Base-by-base conservation (phyloP, 2,797 vertebrate genomes). In the Limnodromus scolopaceus region DNA sequence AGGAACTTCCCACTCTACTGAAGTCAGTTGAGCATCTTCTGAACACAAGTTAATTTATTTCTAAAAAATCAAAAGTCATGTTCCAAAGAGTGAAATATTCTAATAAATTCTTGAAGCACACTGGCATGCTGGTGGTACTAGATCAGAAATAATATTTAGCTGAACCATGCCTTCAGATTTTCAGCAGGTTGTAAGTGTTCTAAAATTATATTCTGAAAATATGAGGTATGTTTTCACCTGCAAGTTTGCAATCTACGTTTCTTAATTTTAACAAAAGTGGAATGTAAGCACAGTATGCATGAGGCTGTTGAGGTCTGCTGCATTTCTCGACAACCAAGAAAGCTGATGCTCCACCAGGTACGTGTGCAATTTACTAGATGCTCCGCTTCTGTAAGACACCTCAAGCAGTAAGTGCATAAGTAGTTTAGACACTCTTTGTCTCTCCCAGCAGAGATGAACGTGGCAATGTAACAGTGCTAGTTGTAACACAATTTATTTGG, bases 401-500 rank as follows among this genome's bases (percentile, higher is more conserved):
- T 87, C 86, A 91, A 94, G 68, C 48, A 60, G 49, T 43, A 61
- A 51, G 17, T 20, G 65, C 89, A 13, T 9, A 86, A 3, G 23
- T 64, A 79, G 45, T 55, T 83, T 38, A 71, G n/a, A 86, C 65
- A 32, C 51, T 71, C 76, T 89, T 78, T 93, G 68, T 87, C 81
- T 89, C 69, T 89, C 64, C 53, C 75, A 84, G 72, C 65, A 79
- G 41, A 96, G 89, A 96, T 2, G 9, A 88, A 87, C 32, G 4
- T 32, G 65, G 82, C 46, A 85, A 87, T 39, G 51, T 51, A 95
- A 89, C 77, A 81, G 79, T 15, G 30, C 49, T 82, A 68, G 55
- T 36, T 90, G 61, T 68, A 82, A 95, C 10, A 12, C 55, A 86
- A 78, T 87, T 94, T 96, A 95, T 95, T 94, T 79, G 68, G 81